Evolutionary conservation across 2,888 invertebrate genomes (phyloP), one percentile per base, ranked within the genome.

Genomic region (Rhingia rostrata): DNA sequence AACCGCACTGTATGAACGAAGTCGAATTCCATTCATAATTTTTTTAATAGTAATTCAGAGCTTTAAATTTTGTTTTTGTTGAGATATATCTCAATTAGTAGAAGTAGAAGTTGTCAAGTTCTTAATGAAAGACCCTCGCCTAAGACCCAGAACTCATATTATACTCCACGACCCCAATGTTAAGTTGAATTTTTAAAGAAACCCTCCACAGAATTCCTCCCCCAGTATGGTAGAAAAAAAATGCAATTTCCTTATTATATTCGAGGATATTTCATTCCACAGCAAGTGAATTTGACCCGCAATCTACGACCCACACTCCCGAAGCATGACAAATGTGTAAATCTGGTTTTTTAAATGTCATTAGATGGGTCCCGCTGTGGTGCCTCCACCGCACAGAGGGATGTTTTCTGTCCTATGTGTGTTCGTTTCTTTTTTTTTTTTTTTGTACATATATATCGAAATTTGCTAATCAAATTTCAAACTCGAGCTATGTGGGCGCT

Each of bases 401-500:
- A 12, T 69, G 22, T n/a, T 10, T 10, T 6, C 47, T 37, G 6
- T 37, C 10, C 10, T 6, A n/a, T 3, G 5, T 49, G 10, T 22
- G 10, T 32, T 61, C 30, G n/a, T n/a, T 7, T n/a, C 33, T 64
- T 2, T 37, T 30, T 33, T 14, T 45, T 33, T 33, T 41, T 32
- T 51, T 41, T 66, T 61, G 32, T 35, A 14, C n/a, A 4, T 33
- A 54, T 6, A 10, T 61, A 73, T 64, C 32, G 61, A 80, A n/a
- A 73, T 73, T 80, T 73, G 51, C 60, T 80, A 80, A 80, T 80
- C 74, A 69, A 74, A 80, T 80, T 80, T 67, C 66, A 54, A 49
- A 49, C 43, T 14, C 54, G 47, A 41, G 41, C 4, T 10, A 63
- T 37, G 32, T 33, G 39, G 4, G 53, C 51, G 14, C 45, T 22